Evolutionary conservation across 2,888 invertebrate species (phyloP), one percentile per base, ranked within the genome.

Genomic region (Scaptomyza tumidula): DNA sequence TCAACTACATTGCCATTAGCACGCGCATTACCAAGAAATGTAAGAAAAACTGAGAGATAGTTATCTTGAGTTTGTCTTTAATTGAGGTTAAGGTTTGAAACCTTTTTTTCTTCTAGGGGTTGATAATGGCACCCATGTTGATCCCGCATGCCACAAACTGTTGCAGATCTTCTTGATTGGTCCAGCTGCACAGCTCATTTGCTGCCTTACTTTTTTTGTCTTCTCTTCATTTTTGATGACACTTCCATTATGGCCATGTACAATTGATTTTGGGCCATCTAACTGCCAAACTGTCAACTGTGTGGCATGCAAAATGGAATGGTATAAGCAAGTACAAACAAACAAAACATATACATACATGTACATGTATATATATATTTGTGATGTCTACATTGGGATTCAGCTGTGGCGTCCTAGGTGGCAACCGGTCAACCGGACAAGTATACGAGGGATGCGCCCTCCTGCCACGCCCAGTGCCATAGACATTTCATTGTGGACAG

Each of bases 361-460:
- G 14, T 39, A 14, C 7, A 14, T 14, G 10, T 9, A 10, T 33
- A 33, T 33, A 29, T 6, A 29, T 19, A 2, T 19, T 19, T 29
- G 3, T 87, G 83, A 85, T 66, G 86, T 83, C 88, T 87, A 85
- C 85, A 81, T 81, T 62, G 70, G 45, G 6, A 24, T 41, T 74
- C 75, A 78, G 76, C 75, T 70, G 74, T 78, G 70, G 74, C 76
- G 70, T 69, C 81, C 69, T 71, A 74, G 60, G 80, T 86, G 79
- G 73, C 65, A 71, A 58, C 44, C 60, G 41, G 54, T 39, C 37
- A 45, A 41, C 37, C 59, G 54, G 68, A 83, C 80, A 82, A 80
- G 83, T 83, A 79, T 73, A 14, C 10, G 9, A 41, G 59, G 78
- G 86, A 69, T 67, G 86, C 86, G 86, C 86, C 88, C 86, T 71